Evolutionary conservation across 2,797 vertebrate species (phyloP).

Genomic region (Gymnoscopelus braueri): DNA sequence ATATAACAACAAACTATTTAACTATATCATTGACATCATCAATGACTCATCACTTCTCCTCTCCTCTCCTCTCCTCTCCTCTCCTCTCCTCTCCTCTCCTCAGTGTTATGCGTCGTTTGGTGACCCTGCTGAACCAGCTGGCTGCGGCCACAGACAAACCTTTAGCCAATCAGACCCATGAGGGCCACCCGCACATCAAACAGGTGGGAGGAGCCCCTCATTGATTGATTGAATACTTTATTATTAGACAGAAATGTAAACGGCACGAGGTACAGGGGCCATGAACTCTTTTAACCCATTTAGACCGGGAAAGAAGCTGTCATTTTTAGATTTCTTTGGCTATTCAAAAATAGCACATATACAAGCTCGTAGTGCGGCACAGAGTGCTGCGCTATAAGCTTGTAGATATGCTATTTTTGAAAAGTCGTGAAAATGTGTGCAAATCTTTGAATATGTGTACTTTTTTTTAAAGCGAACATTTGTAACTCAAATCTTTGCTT

Average conservation of each 20-base stretch:
- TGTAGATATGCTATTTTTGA: no score
- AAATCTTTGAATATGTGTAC: no score
- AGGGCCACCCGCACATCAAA: conserved; percentile 87
- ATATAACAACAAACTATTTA: neutral
- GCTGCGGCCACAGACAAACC: conserved; percentile 81
- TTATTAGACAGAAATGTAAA: no score
- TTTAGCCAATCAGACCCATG: conserved; percentile 86
- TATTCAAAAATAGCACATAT: neutral
- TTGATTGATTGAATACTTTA: neutral
- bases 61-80: neutral
- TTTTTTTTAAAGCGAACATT: no score
- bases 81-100: conserved; percentile 11
- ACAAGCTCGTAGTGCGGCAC: no score
- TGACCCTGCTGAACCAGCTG: conserved; percentile 89
- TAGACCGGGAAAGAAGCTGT: no score
- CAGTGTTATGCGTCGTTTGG: conserved; percentile 85
- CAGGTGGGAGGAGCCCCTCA: conserved; percentile 74
- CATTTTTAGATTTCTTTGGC: neutral
- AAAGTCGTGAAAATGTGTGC: no score
- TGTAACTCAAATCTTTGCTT: no score
- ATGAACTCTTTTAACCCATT: no score
- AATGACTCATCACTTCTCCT: neutral
- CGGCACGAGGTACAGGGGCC: neutral
- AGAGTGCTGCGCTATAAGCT: no score
- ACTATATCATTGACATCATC: neutral